phyloP scores from a whole-genome alignment of 2,797 vertebrate species.

The Micropoecilia bifurca region DNA sequence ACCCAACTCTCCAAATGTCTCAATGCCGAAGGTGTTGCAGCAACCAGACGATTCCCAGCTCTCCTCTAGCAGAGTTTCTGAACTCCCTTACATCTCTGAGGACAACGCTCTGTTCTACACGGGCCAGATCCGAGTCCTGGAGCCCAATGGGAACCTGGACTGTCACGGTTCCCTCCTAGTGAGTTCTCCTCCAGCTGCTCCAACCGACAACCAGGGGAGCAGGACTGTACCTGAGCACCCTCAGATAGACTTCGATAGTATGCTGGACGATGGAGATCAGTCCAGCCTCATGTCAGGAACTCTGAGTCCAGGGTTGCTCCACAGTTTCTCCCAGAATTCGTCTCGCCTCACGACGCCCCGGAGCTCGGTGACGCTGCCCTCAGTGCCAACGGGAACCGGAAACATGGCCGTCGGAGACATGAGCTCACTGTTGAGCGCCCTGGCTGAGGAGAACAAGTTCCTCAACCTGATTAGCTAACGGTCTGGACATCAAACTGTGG shows the following conservation, averaged over 20 bases:
- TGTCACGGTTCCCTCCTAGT: constrained; percentile 39
- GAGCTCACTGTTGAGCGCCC: constrained; percentile 90
- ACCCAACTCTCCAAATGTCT: constrained; percentile 70
- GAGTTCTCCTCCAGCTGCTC: constrained; percentile 72
- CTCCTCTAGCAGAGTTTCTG: constrained; percentile 22
- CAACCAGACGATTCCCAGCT: constrained; percentile 75
- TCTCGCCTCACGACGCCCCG: constrained; percentile 92
- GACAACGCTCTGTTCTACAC: constrained; percentile 85
- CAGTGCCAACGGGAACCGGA: constrained; percentile 82
- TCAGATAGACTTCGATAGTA: constrained; percentile 90
- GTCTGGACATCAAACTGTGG: background rate
- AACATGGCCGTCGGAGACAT: constrained; percentile 96
- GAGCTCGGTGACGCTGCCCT: constrained; percentile 87
- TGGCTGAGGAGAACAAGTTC: constrained; percentile 92
- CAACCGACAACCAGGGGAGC: constrained; percentile 80
- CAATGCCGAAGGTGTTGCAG: constrained; percentile 72
- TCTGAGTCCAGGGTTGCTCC: constrained; percentile 89
- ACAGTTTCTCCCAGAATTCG: constrained; percentile 89
- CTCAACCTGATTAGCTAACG: constrained; percentile 86
- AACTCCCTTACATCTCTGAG: constrained; percentile 14
- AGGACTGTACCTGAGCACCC: constrained; percentile 81
- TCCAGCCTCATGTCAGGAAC: constrained; percentile 90
- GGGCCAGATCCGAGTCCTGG: constrained; percentile 89
- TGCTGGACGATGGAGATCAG: constrained; percentile 91
- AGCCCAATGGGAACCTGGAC: constrained; percentile 78